These are phyloP conservation scores for Epistrophe grossulariae DNA, from an alignment of 2,888 invertebrate species.

Conservation along the genomic window DNA sequence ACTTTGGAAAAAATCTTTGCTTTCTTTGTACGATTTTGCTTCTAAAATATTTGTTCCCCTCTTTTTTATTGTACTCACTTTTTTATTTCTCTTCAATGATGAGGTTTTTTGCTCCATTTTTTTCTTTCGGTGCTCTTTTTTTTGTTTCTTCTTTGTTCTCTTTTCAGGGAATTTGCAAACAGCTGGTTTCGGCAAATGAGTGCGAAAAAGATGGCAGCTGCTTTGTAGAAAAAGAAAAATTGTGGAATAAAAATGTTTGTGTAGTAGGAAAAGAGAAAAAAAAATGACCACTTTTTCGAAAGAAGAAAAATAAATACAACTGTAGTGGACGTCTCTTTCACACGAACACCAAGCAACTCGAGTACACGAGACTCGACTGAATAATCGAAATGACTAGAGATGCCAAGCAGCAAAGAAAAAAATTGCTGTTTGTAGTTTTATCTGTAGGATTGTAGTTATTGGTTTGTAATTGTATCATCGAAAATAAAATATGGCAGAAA, in stretches of 20 bases:
- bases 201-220: constrained; percentile 19
- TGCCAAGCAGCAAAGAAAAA: background rate
- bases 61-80: constrained; percentile 45
- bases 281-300: constrained; percentile 13
- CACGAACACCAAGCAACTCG: background rate
- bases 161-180: constrained; percentile 34
- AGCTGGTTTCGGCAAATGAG: constrained; percentile 53
- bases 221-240: background rate
- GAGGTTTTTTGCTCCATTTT: constrained; percentile 64
- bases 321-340: constrained; percentile 9
- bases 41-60: constrained; percentile 1
- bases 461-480: background rate
- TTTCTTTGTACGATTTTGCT: constrained; percentile 38
- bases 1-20: constrained; percentile 41
- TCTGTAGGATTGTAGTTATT: background rate
- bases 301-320: background rate
- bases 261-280: constrained; percentile 22
- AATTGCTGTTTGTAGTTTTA: background rate
- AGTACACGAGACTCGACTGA: background rate
- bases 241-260: background rate
- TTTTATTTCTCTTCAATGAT: constrained; percentile 64
- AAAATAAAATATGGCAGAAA: background rate
- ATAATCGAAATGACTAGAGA: background rate
- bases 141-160: constrained; percentile 44
- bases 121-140: constrained; percentile 40